Evolutionary conservation across 2,113 vertebrate species (phyloP), one percentile per base, ranked within the genome.

Genomic region (Pseudorectes ferrugineus): DNA sequence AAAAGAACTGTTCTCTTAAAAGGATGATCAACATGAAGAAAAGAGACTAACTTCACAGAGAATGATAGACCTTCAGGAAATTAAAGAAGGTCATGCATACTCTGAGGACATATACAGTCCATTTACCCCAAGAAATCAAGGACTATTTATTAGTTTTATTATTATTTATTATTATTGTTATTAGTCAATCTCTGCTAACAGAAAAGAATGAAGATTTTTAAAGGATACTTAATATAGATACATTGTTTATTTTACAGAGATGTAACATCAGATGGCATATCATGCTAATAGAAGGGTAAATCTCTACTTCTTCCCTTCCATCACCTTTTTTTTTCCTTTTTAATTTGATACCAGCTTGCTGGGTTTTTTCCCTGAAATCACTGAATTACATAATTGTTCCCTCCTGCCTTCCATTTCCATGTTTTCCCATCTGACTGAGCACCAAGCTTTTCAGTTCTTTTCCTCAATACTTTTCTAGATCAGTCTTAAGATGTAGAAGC

Each of bases 311-410:
- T 42, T 73, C 33, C 26, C 10, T 73, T 29, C n/a, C 22, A 31
- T 14, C 24, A 40, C 23, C 16, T 73, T 26, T 76, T 72, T 25
- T 59, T 59, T 72, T 28, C 15, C 15, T 36, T 43, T 73, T 73
- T 33, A 26, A 51, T 73, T 73, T 51, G 19, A 43, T 51, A 80
- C 3, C 4, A 58, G 19, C 4, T 58, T 57, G 36, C 6, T 58
- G 66, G 7, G 2, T 0, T 33, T 62, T 70, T 51, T 28, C 5
- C 43, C 23, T 51, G 33, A 65, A 73, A 51, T 51, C 36, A 58
- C 26, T 58, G 43, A 72, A 31, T 57, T 57, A 28, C 0, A 0
- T 49, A 29, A 36, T 23, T 51, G 8, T 16, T 73, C 15, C 19
- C 23, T 58, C 51, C 36, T 51, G 36, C 36, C 15, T 36, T 65